These are phyloP conservation scores for Leptoclinus maculatus DNA, from an alignment of 2,797 vertebrate genomes.

Conservation along the genomic window DNA sequence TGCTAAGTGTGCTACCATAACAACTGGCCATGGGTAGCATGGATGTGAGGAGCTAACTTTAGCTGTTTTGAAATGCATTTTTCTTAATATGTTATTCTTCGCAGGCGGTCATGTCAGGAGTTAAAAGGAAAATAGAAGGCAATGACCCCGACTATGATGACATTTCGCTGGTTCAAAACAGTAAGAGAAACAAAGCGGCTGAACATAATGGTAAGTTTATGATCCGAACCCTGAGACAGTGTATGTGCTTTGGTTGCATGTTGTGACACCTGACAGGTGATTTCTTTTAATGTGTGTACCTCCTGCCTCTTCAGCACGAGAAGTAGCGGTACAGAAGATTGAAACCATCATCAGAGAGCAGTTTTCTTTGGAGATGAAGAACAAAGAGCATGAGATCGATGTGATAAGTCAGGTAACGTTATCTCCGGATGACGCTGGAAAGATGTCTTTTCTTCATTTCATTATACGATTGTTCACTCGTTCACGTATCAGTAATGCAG, in stretches of 20 bases:
- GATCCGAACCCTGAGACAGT: background rate
- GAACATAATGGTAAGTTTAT: constrained; percentile 90
- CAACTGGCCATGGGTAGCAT: constrained; percentile 1
- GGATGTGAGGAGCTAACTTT: background rate
- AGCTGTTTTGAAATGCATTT: background rate
- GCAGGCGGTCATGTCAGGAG: constrained; percentile 89
- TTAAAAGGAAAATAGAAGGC: constrained; percentile 95
- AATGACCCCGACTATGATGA: constrained; percentile 98
- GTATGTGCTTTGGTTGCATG: constrained; percentile 23
- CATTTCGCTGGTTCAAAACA: constrained; percentile 88
- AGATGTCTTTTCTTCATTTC: background rate
- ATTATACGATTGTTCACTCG: background rate
- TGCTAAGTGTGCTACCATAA: constrained; percentile 29
- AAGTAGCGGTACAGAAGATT: constrained; percentile 95
- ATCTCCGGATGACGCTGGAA: background rate
- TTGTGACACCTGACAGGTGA: constrained; percentile 11
- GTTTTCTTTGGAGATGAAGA: constrained; percentile 98
- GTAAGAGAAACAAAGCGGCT: constrained; percentile 90
- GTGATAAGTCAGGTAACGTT: constrained; percentile 94
- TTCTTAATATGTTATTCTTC: background rate
- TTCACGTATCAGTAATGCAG: background rate
- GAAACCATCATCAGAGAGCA: constrained; percentile 97
- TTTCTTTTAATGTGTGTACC: background rate
- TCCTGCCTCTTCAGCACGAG: constrained; percentile 85
- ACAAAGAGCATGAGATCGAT: constrained; percentile 98